A percentile compares a stretch with the other conserved stretches of the same genome.
These are phyloP conservation scores for Luperina nickerlii DNA, from an alignment of 2,888 invertebrate species.

Conservation along the genomic window DNA sequence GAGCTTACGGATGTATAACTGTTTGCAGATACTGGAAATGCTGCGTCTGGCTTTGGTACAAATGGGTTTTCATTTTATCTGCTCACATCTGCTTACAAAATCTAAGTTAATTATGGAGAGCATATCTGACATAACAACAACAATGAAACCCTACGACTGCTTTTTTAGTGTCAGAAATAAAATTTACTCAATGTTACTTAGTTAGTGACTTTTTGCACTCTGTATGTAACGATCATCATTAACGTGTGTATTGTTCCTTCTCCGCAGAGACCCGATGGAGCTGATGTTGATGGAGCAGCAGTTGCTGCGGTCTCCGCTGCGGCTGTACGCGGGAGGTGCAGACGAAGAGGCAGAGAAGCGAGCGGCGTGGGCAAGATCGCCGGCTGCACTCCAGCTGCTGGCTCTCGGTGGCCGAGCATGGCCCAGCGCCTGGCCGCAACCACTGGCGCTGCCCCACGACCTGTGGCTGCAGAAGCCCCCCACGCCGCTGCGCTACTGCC, in stretches of 20 bases:
- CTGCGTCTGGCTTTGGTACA: background rate
- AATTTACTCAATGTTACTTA: background rate
- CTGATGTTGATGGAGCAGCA: constrained; percentile 94
- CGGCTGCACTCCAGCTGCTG: constrained; percentile 85
- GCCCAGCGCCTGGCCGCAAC: constrained; percentile 96
- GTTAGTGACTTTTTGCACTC: background rate
- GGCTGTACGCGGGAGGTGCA: constrained; percentile 92
- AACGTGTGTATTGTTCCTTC: constrained; percentile 48
- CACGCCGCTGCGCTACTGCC: constrained; percentile 90
- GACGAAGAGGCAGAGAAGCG: constrained; percentile 91
- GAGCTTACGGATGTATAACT: constrained; percentile 21
- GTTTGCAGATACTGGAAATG: constrained; percentile 32
- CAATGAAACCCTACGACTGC: background rate
- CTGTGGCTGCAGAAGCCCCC: constrained; percentile 97
- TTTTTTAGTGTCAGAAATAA: background rate
- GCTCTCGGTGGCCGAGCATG: constrained; percentile 93
- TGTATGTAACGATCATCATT: constrained; percentile 14
- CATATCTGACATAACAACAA: background rate
- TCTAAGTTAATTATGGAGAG: constrained; percentile 1
- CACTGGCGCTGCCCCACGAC: constrained; percentile 96
- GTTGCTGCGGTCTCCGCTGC: constrained; percentile 92
- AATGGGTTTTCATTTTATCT: constrained; percentile 10
- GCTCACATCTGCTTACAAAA: constrained; percentile 10
- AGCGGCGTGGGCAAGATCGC: constrained; percentile 89
- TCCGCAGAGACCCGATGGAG: constrained; percentile 94